A percentile compares a stretch with the other conserved stretches of the same genome.
These are phyloP conservation scores for Ladona fulva DNA, from an alignment of 1,140 invertebrate genomes.

Conservation along the genomic window DNA sequence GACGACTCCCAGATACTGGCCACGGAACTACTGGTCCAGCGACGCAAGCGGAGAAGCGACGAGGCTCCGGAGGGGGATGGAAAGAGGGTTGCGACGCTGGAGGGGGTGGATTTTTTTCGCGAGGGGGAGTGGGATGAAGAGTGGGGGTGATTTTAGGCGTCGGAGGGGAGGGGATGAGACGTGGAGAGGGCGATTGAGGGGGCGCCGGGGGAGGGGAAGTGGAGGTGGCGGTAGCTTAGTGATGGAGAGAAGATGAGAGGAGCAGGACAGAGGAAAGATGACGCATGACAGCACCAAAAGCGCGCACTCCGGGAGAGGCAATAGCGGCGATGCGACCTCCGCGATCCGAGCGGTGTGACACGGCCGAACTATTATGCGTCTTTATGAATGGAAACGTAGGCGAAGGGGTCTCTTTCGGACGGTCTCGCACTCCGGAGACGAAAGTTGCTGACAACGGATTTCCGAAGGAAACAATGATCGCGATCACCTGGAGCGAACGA, in stretches of 20 bases:
- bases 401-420: neutral
- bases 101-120: neutral
- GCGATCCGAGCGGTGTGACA: neutral
- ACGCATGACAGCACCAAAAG: neutral
- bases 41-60: neutral
- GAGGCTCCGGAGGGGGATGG: neutral
- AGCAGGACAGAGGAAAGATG: neutral
- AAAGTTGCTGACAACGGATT: too few relatives aligned
- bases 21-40: slow-evolving; percentile 6
- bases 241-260: neutral
- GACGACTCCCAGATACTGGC: neutral
- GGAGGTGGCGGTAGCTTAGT: neutral
- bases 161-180: neutral
- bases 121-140: neutral
- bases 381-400: neutral
- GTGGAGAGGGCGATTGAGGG: neutral
- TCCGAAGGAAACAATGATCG: too few relatives aligned
- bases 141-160: neutral
- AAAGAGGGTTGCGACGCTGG: neutral
- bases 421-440: too few relatives aligned
- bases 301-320: neutral
- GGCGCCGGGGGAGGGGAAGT: neutral
- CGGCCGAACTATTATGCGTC: neutral
- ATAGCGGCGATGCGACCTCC: neutral
- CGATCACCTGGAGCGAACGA: too few relatives aligned